Conservation (phyloP, 2,797 vertebrate genomes). For the Momotus momota region DNA sequence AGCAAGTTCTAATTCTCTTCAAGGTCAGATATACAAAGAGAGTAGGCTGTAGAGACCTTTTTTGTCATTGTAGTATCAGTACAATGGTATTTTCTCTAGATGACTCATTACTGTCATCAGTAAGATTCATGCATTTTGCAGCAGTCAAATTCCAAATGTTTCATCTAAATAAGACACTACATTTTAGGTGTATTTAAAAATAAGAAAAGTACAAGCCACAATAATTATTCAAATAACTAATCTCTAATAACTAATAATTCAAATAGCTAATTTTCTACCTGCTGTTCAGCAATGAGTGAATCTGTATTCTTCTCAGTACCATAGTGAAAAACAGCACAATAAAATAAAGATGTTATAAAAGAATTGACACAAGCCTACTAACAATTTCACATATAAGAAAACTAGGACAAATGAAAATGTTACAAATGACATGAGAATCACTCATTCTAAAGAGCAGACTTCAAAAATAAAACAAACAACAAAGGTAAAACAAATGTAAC, state of each 20-base stretch:
- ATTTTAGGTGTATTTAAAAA: conserved; percentile 52
- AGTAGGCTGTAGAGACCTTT: conserved; percentile 43
- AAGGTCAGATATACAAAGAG: conserved; percentile 72
- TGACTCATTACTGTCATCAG: conserved; percentile 59
- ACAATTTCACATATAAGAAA: background rate
- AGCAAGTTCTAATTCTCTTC: conserved; percentile 67
- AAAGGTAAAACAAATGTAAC: background rate
- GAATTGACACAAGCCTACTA: background rate
- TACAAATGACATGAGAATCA: background rate
- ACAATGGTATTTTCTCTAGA: conserved; percentile 38
- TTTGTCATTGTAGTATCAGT: conserved; percentile 15
- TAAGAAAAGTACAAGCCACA: conserved; percentile 32
- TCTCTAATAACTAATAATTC: background rate
- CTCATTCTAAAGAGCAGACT: background rate
- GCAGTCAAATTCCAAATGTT: conserved; percentile 47
- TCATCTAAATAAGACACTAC: background rate
- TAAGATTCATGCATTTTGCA: conserved; percentile 40
- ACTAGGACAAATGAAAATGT: background rate
- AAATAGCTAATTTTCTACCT: conserved; percentile 12
- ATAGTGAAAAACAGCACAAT: background rate
- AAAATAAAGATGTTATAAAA: conserved; percentile 8
- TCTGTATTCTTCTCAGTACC: conserved; percentile 8
- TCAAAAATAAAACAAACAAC: background rate
- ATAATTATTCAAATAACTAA: conserved; percentile 15
- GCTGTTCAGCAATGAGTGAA: background rate